Conservation (phyloP, 1,140 invertebrate genomes). For the Calephelis virginiensis region DNA sequence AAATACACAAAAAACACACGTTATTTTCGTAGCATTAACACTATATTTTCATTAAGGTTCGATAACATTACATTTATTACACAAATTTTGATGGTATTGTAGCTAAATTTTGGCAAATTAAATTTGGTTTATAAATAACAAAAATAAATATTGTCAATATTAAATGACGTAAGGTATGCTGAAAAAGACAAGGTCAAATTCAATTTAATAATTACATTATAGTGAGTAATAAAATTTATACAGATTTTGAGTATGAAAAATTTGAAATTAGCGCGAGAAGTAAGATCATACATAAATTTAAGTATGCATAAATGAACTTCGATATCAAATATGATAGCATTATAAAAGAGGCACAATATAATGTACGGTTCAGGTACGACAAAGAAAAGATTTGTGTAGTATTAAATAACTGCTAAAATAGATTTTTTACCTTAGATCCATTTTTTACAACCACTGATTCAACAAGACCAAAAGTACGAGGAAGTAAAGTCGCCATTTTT, state of each 20-base stretch:
- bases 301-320: not conserved
- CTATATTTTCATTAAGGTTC: not conserved
- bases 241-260: constrained; percentile 9
- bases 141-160: constrained; percentile 41
- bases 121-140: constrained; percentile 24
- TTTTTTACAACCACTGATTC: constrained; percentile 82
- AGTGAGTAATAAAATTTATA: not conserved
- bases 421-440: constrained; percentile 80
- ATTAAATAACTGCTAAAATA: not conserved
- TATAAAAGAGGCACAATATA: not conserved
- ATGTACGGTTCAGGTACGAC: not conserved
- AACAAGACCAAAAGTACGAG: constrained; percentile 81
- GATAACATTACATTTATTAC: not conserved
- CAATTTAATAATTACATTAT: constrained; percentile 27
- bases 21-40: too few species aligned
- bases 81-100: not conserved
- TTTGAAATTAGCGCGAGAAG: constrained; percentile 33
- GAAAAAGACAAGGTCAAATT: constrained; percentile 64
- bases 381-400: not conserved
- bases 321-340: not conserved
- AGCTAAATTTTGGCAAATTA: not conserved
- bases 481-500: constrained; percentile 85
- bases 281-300: constrained; percentile 12
- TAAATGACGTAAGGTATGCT: constrained; percentile 65
- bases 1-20: too few species aligned